Percentiles rank a stretch among this genome's conserved stretches.
Evolutionary conservation across 1,140 invertebrate genomes (phyloP).

Genomic region (Drosophila baimaii): DNA sequence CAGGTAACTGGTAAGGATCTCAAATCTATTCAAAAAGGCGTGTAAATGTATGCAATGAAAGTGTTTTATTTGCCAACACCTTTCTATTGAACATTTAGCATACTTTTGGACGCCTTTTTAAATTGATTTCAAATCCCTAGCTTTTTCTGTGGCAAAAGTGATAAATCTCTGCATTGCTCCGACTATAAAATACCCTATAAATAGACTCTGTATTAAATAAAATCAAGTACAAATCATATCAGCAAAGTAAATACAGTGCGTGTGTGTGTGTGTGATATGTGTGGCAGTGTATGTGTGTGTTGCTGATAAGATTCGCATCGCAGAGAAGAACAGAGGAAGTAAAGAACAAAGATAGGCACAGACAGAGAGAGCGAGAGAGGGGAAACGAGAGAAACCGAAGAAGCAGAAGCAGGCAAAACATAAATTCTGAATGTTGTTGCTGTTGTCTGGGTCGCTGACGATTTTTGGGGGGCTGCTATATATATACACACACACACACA

Average conservation of each 20-base stretch:
- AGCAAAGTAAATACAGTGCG: slow-evolving; percentile 17
- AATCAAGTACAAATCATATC: slow-evolving; percentile 54
- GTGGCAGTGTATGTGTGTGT: slow-evolving; percentile 13
- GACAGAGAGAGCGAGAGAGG: neutral
- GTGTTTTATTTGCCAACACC: neutral
- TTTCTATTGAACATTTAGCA: neutral
- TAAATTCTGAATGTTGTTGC: slow-evolving; percentile 56
- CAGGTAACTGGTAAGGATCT: neutral
- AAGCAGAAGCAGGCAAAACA: slow-evolving; percentile 52
- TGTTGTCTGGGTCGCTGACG: slow-evolving; percentile 71
- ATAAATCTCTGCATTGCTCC: neutral
- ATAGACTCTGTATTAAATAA: neutral
- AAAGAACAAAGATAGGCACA: slow-evolving; percentile 21
- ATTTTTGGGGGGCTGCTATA: slow-evolving; percentile 40
- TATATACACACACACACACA: slow-evolving; percentile 7
- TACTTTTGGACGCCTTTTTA: neutral
- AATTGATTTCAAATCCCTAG: neutral
- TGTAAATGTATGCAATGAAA: neutral
- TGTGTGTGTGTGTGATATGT: slow-evolving; percentile 4
- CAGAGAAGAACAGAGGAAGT: slow-evolving; percentile 21
- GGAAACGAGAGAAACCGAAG: slow-evolving; percentile 17
- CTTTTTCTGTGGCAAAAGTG: too few relatives aligned
- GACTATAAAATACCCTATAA: slow-evolving; percentile 4
- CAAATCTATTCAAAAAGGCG: neutral
- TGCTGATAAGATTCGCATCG: slow-evolving; percentile 56